These are phyloP conservation scores for Dicrurus megarhynchus DNA, from an alignment of 2,113 vertebrate genomes.

Conservation along the genomic window DNA sequence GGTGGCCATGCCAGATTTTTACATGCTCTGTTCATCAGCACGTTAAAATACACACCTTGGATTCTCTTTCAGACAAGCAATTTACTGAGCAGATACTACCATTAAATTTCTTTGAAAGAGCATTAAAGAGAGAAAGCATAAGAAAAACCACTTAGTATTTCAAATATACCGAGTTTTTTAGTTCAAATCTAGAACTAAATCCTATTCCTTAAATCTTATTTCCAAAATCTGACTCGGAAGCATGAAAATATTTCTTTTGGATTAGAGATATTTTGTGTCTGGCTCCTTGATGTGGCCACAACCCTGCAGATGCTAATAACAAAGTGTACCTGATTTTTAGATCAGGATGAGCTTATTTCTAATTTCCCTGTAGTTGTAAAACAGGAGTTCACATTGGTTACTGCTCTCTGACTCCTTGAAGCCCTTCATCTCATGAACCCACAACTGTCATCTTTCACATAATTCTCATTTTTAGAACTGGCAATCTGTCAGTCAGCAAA, in stretches of 20 bases:
- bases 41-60: neutral
- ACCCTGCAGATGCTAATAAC: neutral
- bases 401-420: neutral
- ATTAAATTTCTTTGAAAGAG: neutral
- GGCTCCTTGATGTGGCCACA: neutral
- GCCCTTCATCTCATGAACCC: neutral
- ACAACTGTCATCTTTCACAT: neutral
- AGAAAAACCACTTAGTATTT: neutral
- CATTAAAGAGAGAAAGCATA: neutral
- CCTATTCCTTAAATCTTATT: neutral
- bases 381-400: neutral
- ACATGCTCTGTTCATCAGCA: neutral
- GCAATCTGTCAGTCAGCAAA: neutral
- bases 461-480: neutral
- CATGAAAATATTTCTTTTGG: neutral
- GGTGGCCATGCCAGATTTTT: neutral
- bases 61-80: neutral
- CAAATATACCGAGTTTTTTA: neutral
- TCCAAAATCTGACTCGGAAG: neutral
- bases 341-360: neutral
- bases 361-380: neutral
- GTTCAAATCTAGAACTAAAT: neutral
- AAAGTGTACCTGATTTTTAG: neutral
- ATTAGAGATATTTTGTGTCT: neutral
- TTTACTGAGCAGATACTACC: neutral